Conservation (phyloP, 2,888 invertebrate species). For the Drosophila anomelani region DNA sequence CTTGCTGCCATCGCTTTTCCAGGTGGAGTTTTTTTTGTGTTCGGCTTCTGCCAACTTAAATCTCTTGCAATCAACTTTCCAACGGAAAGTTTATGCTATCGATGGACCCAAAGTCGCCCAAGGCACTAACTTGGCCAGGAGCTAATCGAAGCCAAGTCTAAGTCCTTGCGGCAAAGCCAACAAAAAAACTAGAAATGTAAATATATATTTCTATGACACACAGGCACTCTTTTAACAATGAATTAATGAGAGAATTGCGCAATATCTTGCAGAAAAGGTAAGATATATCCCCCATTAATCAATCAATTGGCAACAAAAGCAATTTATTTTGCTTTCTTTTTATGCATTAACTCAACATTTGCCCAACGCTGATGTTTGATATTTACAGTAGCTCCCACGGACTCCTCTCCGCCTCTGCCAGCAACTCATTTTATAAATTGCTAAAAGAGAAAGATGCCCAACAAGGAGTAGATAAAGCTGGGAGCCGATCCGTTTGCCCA, state of each 20-base stretch:
- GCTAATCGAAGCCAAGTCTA: neutral
- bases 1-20: slow-evolving; percentile 28
- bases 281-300: neutral
- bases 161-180: neutral
- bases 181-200: neutral
- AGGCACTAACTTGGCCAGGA: slow-evolving; percentile 23
- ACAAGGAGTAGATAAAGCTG: slow-evolving; percentile 9
- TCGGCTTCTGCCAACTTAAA: slow-evolving; percentile 18
- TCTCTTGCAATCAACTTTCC: slow-evolving; percentile 36
- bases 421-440: slow-evolving; percentile 12
- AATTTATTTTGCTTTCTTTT: neutral
- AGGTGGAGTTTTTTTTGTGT: slow-evolving; percentile 16
- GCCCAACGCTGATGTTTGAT: slow-evolving; percentile 3
- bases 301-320: neutral
- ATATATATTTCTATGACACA: neutral
- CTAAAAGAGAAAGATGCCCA: slow-evolving; percentile 1
- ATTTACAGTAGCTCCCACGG: slow-evolving; percentile 1
- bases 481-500: slow-evolving; percentile 3
- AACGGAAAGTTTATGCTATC: slow-evolving; percentile 35
- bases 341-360: slow-evolving; percentile 5
- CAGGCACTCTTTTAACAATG: too few relatives aligned
- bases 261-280: too few relatives aligned
- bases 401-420: slow-evolving; percentile 1
- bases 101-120: slow-evolving; percentile 15
- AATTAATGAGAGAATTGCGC: too few relatives aligned